phyloP scores from a whole-genome alignment of 2,797 vertebrate species.

The Hydrophis major region DNA sequence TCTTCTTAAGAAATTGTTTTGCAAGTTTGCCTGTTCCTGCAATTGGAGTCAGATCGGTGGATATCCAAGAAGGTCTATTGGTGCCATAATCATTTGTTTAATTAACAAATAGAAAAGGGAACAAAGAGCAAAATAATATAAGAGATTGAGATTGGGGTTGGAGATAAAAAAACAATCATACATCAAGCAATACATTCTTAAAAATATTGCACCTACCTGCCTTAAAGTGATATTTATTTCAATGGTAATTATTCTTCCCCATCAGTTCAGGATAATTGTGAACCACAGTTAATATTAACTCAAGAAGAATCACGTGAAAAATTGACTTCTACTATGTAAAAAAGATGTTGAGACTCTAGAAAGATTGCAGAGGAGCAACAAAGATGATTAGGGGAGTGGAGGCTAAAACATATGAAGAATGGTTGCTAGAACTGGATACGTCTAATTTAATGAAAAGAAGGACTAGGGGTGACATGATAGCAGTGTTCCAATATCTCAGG shows the following conservation, averaged over 20 bases:
- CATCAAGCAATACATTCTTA: not conserved
- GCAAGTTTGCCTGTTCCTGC: constrained; percentile 44
- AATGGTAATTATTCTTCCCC: not conserved
- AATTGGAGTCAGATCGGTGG: constrained; percentile 47
- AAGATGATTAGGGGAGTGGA: too few relatives aligned
- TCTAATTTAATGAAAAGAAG: too few relatives aligned
- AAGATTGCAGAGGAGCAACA: too few relatives aligned
- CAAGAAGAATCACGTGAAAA: not conserved
- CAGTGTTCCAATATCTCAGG: too few relatives aligned
- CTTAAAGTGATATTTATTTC: not conserved
- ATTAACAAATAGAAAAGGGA: not conserved
- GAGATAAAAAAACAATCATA: too few relatives aligned
- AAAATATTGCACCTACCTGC: not conserved
- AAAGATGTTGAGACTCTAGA: too few relatives aligned
- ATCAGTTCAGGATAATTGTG: not conserved
- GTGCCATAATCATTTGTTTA: constrained; percentile 29
- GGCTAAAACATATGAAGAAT: too few relatives aligned
- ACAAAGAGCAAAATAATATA: not conserved
- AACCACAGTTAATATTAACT: not conserved
- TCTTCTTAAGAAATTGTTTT: constrained; percentile 36
- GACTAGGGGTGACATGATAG: too few relatives aligned
- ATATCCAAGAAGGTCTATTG: constrained; percentile 51
- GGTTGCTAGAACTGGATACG: too few relatives aligned
- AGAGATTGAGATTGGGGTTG: too few relatives aligned
- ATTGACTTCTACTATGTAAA: not conserved